Evolutionary conservation across 2,888 invertebrate genomes (phyloP).

Genomic region (Drymonia ruficornis): DNA sequence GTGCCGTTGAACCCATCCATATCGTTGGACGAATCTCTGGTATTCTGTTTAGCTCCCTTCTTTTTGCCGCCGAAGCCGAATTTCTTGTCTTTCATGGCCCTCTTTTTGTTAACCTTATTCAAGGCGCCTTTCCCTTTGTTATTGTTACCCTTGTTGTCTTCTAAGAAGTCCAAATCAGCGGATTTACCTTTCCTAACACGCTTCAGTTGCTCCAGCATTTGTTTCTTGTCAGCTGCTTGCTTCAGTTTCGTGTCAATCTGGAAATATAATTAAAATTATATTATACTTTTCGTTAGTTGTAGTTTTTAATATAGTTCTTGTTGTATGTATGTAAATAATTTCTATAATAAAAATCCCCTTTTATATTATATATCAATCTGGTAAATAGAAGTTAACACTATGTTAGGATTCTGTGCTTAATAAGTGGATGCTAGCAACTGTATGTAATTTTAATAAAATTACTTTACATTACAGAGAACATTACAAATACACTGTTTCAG

Average conservation of each 20-base stretch:
- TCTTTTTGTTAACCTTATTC: constrained; percentile 71
- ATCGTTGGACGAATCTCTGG: constrained; percentile 90
- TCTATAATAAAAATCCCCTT: too few species aligned
- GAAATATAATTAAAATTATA: constrained; percentile 32
- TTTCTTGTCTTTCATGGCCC: constrained; percentile 91
- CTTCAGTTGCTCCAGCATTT: constrained; percentile 96
- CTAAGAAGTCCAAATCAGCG: constrained; percentile 92
- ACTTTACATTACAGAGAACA: too few species aligned
- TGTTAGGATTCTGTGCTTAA: too few species aligned
- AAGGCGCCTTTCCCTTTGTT: constrained; percentile 57
- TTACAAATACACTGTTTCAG: too few species aligned
- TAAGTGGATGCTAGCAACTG: too few species aligned
- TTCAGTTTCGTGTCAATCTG: constrained; percentile 93
- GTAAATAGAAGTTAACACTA: too few species aligned
- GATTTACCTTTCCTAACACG: constrained; percentile 95
- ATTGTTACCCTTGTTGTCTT: constrained; percentile 82
- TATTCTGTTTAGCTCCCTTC: constrained; percentile 94
- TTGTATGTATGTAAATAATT: too few species aligned
- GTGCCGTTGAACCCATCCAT: constrained; percentile 85
- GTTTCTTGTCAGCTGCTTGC: constrained; percentile 95
- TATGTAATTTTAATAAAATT: too few species aligned
- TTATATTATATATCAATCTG: too few species aligned
- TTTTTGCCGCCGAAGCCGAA: constrained; percentile 99
- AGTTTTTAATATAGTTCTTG: too few species aligned
- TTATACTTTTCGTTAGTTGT: too few species aligned